Base-by-base conservation (phyloP, 2,797 vertebrate genomes). In the Craterocephalus amniculus region DNA sequence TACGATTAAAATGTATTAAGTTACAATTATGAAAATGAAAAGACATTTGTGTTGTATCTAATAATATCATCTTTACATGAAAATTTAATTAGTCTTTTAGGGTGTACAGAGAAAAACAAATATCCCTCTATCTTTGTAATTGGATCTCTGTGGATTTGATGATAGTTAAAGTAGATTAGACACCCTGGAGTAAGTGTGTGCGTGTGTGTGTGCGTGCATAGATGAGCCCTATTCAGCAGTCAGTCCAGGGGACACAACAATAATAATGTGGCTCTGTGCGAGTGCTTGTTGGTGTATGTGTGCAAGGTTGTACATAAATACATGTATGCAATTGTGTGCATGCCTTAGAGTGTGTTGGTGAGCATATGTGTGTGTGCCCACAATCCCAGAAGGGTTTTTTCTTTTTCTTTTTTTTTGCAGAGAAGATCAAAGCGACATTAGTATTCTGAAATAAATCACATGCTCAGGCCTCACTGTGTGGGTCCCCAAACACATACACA, bases 391-490 rank as follows among this genome's bases (percentile, higher is more conserved):
- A 88, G 88, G 85, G n/a, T n/a, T n/a, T n/a, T n/a, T n/a, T n/a
- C n/a, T 71, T 80, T 81, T 83, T 84, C 83, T 77, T 67, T 65
- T 87, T 85, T 85, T 74, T 87, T 88, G 88, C 86, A 88, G 87
- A 72, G 74, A 77, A 92, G 90, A 92, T 92, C 87, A 93, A 93
- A 93, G 89, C 84, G 84, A 89, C 91, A 93, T 93, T 93, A 92
- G 90, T 91, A 92, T 92, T 90, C 91, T 91, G 90, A 92, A 92
- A 91, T 89, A 92, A 91, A 93, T 92, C 90, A 92, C 87, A 90
- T 89, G 88, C 85, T 81, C 85, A 61, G 90, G 79, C 88, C 87
- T 88, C 82, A 79, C 79, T 72, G 79, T 83, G 83, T 81, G 71
- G 77, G 88, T 91, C 90, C 87, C 92, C 84, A 83, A 90, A 85